Evolutionary conservation across 2,888 invertebrate genomes (phyloP), one percentile per base, ranked within the genome.

Genomic region (Galerucella nymphaeae): DNA sequence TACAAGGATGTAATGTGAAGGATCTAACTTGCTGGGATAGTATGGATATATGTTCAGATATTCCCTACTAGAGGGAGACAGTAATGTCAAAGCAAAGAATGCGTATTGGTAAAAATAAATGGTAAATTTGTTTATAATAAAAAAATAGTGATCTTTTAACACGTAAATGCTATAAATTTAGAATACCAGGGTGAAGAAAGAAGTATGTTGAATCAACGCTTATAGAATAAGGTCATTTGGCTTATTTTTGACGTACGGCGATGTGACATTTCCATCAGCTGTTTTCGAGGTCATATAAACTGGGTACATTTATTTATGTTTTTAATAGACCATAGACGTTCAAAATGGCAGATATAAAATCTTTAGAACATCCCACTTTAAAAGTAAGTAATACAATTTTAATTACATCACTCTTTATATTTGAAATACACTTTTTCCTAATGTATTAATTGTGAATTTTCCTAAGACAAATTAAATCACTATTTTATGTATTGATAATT

Each of bases 351-450:
- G 97, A 98, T 89, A 90, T 98, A 76, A 97, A 95, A 87, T 94
- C 96, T 78, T 88, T 98, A 85, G 99, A 99, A 87, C 97, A 98
- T 88, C 95, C 97, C 66, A 97, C 98, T 38, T 89, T 98, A 78
- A 98, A 98, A 92, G 96, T 95, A 88, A 70, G 76, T 68, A 57
- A 42, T 14, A 38, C 10, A 2, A 57, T 18, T 63, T 41, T 30
- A 41, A 23, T 41, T 61, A 11, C 30, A 30, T 10, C 61, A 61
- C 16, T n/a, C 11, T 61, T 23, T 16, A 61, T 20, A 42, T 10
- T 23, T 20, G n/a, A 55, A 55, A 55, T 55, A 20, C 13, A 11
- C 42, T 42, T 42, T 13, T 42, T 42, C 42, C 1, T 50, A 13
- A 50, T 50, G 10, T 4, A 38, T 30, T 30, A n/a, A 30, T 30